These are phyloP conservation scores for Corythaixoides concolor DNA, from an alignment of 2,113 vertebrate species.

Conservation along the genomic window DNA sequence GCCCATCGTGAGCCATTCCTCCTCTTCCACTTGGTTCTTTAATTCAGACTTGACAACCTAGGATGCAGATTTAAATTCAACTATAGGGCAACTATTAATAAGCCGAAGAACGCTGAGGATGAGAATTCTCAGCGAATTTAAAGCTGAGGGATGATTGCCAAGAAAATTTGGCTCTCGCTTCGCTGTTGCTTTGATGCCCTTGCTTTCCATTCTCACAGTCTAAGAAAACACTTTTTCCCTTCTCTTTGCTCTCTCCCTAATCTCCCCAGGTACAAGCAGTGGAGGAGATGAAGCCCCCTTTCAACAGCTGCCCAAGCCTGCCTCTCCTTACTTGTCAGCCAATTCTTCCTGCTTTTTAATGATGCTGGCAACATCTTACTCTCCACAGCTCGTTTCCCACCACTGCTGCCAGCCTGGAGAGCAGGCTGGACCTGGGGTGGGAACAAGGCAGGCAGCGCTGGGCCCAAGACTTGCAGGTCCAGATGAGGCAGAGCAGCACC, in stretches of 20 bases:
- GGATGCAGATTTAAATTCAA: slow-evolving; percentile 37
- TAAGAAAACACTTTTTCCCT: slow-evolving; percentile 21
- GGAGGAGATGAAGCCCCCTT: slow-evolving; percentile 30
- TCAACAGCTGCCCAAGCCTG: slow-evolving; percentile 42
- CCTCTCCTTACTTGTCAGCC: slow-evolving; percentile 19
- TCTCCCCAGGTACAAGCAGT: slow-evolving; percentile 36
- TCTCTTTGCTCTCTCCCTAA: background rate
- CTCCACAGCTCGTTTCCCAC: background rate
- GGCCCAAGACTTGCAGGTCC: background rate
- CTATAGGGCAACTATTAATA: slow-evolving; percentile 58
- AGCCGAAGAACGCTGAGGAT: background rate
- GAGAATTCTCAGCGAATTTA: slow-evolving; percentile 32
- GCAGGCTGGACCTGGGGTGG: background rate
- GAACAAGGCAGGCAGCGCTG: background rate
- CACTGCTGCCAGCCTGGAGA: slow-evolving; percentile 6
- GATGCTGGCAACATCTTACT: background rate
- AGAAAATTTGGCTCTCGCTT: slow-evolving; percentile 46
- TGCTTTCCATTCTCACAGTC: slow-evolving; percentile 6
- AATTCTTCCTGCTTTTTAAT: slow-evolving; percentile 43
- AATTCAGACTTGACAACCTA: slow-evolving; percentile 37
- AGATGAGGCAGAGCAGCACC: background rate
- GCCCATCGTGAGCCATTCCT: background rate
- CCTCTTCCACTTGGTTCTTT: slow-evolving; percentile 19
- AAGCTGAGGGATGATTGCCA: slow-evolving; percentile 48
- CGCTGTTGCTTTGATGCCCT: slow-evolving; percentile 47